Conservation (phyloP, 2,797 vertebrate species). For the Enteromius treurensis region DNA sequence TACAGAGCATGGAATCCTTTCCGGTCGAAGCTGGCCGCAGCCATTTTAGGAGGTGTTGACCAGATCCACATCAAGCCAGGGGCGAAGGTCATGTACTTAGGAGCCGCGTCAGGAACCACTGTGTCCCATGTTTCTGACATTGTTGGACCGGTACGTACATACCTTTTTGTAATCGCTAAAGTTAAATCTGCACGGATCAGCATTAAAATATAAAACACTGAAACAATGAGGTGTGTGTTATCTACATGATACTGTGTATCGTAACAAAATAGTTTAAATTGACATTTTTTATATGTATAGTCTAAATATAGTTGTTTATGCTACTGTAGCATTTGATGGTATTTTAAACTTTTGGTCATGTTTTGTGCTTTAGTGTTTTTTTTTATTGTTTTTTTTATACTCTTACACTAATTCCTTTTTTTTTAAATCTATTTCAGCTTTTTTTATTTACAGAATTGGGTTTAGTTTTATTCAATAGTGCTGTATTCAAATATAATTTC, state of each 20-base stretch:
- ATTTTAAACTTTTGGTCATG: not conserved
- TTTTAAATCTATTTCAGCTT: no score
- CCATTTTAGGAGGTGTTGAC: conserved; percentile 91
- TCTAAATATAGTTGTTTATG: no score
- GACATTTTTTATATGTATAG: no score
- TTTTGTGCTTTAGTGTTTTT: not conserved
- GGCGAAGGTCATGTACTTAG: conserved; percentile 88
- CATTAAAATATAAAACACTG: not conserved
- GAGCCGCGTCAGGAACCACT: conserved; percentile 91
- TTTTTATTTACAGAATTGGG: not conserved
- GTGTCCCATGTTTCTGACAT: conserved; percentile 95
- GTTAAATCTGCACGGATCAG: not conserved
- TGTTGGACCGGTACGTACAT: conserved; percentile 85
- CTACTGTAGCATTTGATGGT: no score
- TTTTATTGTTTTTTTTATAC: not conserved
- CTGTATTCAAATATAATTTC: not conserved
- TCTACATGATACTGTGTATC: not conserved
- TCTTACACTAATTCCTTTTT: no score
- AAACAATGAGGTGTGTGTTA: not conserved
- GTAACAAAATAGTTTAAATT: no score
- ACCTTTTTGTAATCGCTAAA: not conserved
- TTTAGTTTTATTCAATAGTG: not conserved
- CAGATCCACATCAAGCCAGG: conserved; percentile 93
- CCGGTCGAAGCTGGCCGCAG: conserved; percentile 90
- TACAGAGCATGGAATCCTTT: conserved; percentile 95